Evolutionary conservation across 2,113 vertebrate species (phyloP).

Genomic region (Toxotes jaculatrix): DNA sequence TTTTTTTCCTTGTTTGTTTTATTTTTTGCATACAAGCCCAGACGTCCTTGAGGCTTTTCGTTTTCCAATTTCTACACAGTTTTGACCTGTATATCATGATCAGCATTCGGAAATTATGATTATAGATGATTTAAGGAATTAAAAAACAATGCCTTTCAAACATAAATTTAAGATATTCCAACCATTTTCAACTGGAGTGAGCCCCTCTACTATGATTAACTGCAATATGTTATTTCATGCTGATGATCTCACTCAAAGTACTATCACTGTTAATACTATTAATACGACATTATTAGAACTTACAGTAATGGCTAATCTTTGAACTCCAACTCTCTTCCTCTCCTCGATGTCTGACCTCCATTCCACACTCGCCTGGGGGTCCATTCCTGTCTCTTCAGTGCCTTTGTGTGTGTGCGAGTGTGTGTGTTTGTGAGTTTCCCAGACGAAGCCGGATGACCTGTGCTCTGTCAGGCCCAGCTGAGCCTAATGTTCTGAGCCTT

Average conservation of each 20-base stretch:
- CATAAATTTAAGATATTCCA: background rate
- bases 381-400: slow-evolving; percentile 58
- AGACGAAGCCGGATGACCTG: slow-evolving; percentile 77
- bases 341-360: slow-evolving; percentile 61
- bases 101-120: background rate
- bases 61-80: background rate
- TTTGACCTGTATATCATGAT: background rate
- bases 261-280: slow-evolving; percentile 5
- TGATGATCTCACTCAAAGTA: background rate
- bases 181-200: background rate
- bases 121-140: background rate
- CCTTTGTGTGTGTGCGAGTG: slow-evolving; percentile 33
- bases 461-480: slow-evolving; percentile 73
- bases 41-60: background rate
- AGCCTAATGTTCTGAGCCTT: slow-evolving; percentile 74
- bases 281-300: slow-evolving; percentile 36
- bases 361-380: slow-evolving; percentile 65
- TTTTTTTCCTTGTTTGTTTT: too few species aligned
- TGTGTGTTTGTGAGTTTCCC: slow-evolving; percentile 71
- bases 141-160: background rate
- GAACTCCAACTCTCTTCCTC: slow-evolving; percentile 41
- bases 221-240: background rate
- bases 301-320: slow-evolving; percentile 33
- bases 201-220: background rate
- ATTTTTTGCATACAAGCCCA: background rate